Percentiles rank a stretch among this genome's conserved stretches.
Conservation (phyloP, 92 coral and sea anemone genomes). For the Bergia sp. region DNA sequence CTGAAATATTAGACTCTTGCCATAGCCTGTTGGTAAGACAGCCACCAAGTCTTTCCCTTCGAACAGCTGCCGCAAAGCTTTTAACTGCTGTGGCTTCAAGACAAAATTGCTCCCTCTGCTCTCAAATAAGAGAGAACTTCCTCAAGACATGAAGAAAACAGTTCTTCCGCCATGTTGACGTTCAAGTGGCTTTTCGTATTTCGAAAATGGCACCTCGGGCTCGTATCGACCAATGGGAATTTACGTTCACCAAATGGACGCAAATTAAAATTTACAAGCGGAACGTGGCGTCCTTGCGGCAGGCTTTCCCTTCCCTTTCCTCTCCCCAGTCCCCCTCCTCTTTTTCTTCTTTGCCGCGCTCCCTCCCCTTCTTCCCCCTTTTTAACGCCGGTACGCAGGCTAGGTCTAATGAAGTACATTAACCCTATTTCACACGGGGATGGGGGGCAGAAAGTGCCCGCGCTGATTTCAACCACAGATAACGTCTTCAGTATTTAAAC, state of each 20-base stretch:
- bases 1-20: background rate
- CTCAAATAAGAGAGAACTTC: background rate
- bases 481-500: too few relatives aligned
- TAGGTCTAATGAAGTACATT: too few relatives aligned
- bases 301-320: background rate
- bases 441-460: too few relatives aligned
- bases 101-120: background rate
- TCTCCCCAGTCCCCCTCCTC: background rate
- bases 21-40: background rate
- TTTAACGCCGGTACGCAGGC: background rate
- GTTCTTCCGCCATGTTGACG: too few relatives aligned
- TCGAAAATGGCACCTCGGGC: too few relatives aligned
- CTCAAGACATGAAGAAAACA: too few relatives aligned
- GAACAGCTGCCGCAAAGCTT: background rate
- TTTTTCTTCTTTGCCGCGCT: background rate
- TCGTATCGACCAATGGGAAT: too few relatives aligned
- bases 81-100: background rate
- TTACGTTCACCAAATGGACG: too few relatives aligned
- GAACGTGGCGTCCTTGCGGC: background rate
- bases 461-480: too few relatives aligned
- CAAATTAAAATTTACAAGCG: background rate
- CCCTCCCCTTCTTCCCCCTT: background rate
- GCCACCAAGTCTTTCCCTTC: background rate
- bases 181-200: too few relatives aligned
- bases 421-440: too few relatives aligned